phyloP scores from a whole-genome alignment of 2,888 invertebrate species.

The Steinernema carpocapsae region DNA sequence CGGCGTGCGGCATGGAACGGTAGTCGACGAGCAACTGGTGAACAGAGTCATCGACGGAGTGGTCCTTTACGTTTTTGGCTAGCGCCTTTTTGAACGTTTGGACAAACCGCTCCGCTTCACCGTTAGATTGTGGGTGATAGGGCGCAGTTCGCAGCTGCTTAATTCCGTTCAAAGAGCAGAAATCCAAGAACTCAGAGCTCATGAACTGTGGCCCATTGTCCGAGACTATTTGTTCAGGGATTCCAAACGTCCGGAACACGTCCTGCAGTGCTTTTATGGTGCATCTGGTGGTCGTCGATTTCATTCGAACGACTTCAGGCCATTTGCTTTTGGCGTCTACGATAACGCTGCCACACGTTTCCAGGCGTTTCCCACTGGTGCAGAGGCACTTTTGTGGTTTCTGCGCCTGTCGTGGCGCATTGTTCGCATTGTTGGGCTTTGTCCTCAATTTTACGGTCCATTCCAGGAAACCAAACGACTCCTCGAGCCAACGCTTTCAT shows the following conservation, averaged over 20 bases:
- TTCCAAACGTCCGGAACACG: slow-evolving; percentile 44
- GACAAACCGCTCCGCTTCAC: too few species aligned
- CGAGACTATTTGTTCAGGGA: slow-evolving; percentile 51
- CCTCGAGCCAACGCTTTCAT: too few species aligned
- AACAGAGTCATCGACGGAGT: not conserved
- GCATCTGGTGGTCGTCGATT: not conserved
- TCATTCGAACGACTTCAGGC: slow-evolving; percentile 3
- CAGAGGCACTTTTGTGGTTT: too few species aligned
- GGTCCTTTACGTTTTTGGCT: not conserved
- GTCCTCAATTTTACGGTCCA: too few species aligned
- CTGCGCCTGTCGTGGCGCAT: too few species aligned
- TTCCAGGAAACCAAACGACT: too few species aligned
- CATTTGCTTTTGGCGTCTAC: slow-evolving; percentile 37
- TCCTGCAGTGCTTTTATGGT: slow-evolving; percentile 16
- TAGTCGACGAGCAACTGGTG: not conserved
- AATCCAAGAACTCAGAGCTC: slow-evolving; percentile 46
- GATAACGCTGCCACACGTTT: slow-evolving; percentile 24
- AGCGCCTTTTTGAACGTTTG: slow-evolving; percentile 11
- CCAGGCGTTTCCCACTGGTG: too few species aligned
- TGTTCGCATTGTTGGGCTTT: too few species aligned
- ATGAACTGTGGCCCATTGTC: slow-evolving; percentile 60
- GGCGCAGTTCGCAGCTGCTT: slow-evolving; percentile 39
- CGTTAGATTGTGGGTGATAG: too few species aligned
- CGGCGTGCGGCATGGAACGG: not conserved
- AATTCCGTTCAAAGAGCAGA: slow-evolving; percentile 43